Evolutionary conservation across 2,888 invertebrate genomes (phyloP).

Genomic region (Lathronympha strigana): DNA sequence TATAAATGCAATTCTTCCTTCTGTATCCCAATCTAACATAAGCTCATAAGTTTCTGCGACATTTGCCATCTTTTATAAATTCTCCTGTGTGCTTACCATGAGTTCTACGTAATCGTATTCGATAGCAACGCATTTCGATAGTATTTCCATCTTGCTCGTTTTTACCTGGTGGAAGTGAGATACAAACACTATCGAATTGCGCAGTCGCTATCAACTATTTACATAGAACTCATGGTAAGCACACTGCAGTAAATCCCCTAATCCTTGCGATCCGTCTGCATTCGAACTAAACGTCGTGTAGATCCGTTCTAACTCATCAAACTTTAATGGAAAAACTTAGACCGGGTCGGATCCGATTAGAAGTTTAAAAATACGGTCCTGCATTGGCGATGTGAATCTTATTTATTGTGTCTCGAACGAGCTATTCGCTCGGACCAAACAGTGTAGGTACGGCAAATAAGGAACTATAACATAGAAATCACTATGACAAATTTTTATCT

Average conservation of each 20-base stretch:
- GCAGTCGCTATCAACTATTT: too few relatives aligned
- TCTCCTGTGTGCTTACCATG: too few relatives aligned
- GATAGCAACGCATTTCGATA: too few relatives aligned
- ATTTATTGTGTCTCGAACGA: neutral
- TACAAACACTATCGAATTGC: too few relatives aligned
- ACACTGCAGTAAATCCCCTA: slow-evolving; percentile 1
- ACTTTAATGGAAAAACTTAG: slow-evolving; percentile 22
- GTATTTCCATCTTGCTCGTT: too few relatives aligned
- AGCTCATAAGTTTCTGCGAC: neutral
- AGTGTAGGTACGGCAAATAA: neutral
- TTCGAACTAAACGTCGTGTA: neutral
- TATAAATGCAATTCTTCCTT: too few relatives aligned
- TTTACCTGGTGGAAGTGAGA: too few relatives aligned
- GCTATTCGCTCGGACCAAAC: neutral
- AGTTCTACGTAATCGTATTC: too few relatives aligned
- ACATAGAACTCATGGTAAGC: too few relatives aligned
- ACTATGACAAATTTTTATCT: too few relatives aligned
- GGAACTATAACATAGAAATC: too few relatives aligned
- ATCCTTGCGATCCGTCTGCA: neutral
- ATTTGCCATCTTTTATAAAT: neutral
- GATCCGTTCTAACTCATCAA: slow-evolving; percentile 17
- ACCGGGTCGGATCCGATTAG: slow-evolving; percentile 19
- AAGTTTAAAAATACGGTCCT: slow-evolving; percentile 23
- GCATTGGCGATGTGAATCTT: neutral
- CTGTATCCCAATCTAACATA: too few relatives aligned